Evolutionary conservation across 2,888 invertebrate species (phyloP), one percentile per base, ranked within the genome.

Genomic region (Stenolophus ochropezus): DNA sequence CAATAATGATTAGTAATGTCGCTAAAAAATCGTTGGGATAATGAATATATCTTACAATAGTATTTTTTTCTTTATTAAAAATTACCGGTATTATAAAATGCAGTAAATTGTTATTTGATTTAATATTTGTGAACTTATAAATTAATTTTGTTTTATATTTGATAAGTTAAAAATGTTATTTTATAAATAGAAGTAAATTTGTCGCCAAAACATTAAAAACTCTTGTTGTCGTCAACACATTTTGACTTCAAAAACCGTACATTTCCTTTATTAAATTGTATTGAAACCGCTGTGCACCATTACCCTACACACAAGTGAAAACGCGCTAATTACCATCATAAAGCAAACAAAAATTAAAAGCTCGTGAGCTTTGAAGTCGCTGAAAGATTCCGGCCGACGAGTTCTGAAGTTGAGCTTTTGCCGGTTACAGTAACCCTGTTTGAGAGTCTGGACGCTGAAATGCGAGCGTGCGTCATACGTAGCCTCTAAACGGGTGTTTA

Each of bases 401-500:
- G 61, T 42, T 71, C 33, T 20, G 3, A 42, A 42, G 42, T 33
- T 11, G 71, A 71, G 71, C 69, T 69, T 69, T 69, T 25, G 18
- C 69, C 33, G 33, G 11, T 21, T 53, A 20, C 75, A 4, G 25
- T 42, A 42, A 71, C 78, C 78, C 49, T 21, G 18, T 61, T 78
- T 4, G 78, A 78, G 78, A 33, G 76, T 76, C 20, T 8, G 56
- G 33, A 77, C 20, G 14, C 27, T 47, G 77, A 61, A 61, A 8
- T 49, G 23, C 4, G 78, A 65, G 78, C 51, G 78, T 78, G 78
- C 78, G 78, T 78, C 78, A 78, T 78, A 78, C 14, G 23, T 78
- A 78, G 78, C 65, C 78, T 78, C 61, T 18, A 78, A 71, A 78
- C 78, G 65, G 78, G 78, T 78, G 78, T 65, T 78, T 78, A 78